Evolutionary conservation across 2,888 invertebrate genomes (phyloP).

Genomic region (Erebia palarica): DNA sequence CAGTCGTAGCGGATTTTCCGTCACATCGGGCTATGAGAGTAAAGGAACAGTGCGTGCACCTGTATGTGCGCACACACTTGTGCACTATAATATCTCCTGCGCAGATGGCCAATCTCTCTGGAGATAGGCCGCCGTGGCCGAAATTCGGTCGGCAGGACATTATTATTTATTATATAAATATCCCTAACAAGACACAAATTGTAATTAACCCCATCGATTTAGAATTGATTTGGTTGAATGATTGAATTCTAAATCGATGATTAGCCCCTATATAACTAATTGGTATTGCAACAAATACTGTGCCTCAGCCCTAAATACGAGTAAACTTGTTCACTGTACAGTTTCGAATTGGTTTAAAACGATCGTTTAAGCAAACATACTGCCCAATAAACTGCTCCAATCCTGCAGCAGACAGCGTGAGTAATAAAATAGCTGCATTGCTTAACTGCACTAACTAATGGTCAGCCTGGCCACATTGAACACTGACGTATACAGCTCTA

Average conservation of each 20-base stretch:
- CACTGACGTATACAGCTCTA: slow-evolving; percentile 39
- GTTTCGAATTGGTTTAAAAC: slow-evolving; percentile 20
- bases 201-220: too few relatives aligned
- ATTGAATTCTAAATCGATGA: too few relatives aligned
- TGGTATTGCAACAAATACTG: background rate
- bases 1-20: too few relatives aligned
- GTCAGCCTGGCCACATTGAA: slow-evolving; percentile 34
- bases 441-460: slow-evolving; percentile 39
- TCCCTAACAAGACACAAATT: background rate
- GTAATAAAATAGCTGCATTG: slow-evolving; percentile 33
- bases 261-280: background rate
- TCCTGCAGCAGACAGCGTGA: slow-evolving; percentile 7
- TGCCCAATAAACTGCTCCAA: slow-evolving; percentile 19
- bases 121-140: too few relatives aligned
- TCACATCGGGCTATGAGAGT: too few relatives aligned
- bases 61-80: too few relatives aligned
- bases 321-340: background rate
- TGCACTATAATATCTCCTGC: too few relatives aligned
- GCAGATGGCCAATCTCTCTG: too few relatives aligned
- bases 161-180: too few relatives aligned
- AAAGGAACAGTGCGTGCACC: too few relatives aligned
- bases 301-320: background rate
- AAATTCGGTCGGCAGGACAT: too few relatives aligned
- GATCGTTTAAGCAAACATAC: slow-evolving; percentile 19
- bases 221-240: too few relatives aligned